Base-by-base conservation (phyloP, 2,797 vertebrate genomes). In the Zenarchopterus dispar region DNA sequence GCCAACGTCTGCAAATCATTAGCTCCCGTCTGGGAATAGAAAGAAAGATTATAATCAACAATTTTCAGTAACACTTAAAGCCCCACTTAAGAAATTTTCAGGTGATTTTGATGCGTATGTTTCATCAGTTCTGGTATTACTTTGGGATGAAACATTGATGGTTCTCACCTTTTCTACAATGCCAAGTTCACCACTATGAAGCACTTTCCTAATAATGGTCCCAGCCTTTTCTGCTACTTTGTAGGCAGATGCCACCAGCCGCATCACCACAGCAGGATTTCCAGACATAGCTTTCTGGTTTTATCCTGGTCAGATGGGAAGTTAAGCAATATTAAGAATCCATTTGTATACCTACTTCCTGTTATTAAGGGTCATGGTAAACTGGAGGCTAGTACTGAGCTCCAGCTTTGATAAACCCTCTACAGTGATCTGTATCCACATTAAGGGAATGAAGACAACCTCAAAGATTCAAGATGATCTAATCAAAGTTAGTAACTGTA, bases 1-100 rank as follows among this genome's bases (percentile, higher is more conserved):
- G 97, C 98, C 80, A 96, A 93, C 5, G 98, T 99, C 92, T 99
- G 97, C 76, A 99, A 88, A 88, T 99, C 97, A 68, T 94, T 92
- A 21, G 92, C 94, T 28, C 96, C 95, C 0, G 93, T 94, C 97
- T 99, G 73, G 26, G 53, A 22, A 71, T n/a, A 46, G 26, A 19
- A 1, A 42, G 41, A 61, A 4, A 9, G 9, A 18, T 18, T 42
- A 7, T 28, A 6, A 13, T 49, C 9, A 13, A 2, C 33, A 36
- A 36, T 36, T 36, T 36, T 36, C 9, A 10, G 33, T 36, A 11
- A 11, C 2, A 2, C 5, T 28, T 28, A 3, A 28, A 28, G 28
- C 33, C 13, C 33, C 33, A 36, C 43, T 33, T 11, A 43, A 28
- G 9, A 62, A 53, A 42, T 13, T 43, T 17, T 1, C 2, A 42